Base-by-base conservation (phyloP, 2,888 invertebrate species). In the Mythimna impura region DNA sequence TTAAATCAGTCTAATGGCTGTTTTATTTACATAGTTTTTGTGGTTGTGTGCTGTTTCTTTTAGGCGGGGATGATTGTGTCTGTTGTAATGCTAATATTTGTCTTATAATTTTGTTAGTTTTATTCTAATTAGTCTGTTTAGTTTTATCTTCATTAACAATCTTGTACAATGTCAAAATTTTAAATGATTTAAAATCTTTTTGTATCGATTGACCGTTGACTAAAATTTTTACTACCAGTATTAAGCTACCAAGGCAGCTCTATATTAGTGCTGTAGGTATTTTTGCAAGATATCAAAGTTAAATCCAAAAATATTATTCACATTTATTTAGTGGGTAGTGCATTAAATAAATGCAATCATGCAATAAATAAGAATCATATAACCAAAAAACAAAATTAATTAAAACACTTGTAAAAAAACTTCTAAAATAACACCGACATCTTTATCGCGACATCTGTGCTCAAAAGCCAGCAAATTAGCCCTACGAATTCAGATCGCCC, bases 401-500 rank as follows among this genome's bases (percentile, higher is more conserved):
- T 58, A 72, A 80, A 72, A 65, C 9, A 20, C 14, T 52, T 12
- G 25, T 47, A 66, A 69, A 79, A 67, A 63, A 52, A 66, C 61
- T 47, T 58, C 3, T 10, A 71, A 78, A 83, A 86, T 85, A 85
- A 89, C 87, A 87, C 63, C 76, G 89, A 91, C 89, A 90, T 90
- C 89, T 91, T 89, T 89, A 93, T 91, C 90, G 86, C 84, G 89
- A 91, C 95, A 95, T 95, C 93, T 95, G 95, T 90, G 91, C 86
- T 89, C 84, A 87, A 90, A 93, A 91, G 78, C 89, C 89, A 91
- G 91, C 93, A 94, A 95, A 96, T 96, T 95, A 93, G 92, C 90
- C 81, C 84, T 82, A 87, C 92, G 90, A 91, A 83, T 87, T 84
- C 84, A 89, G 89, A 93, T 93, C 92, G 89, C 86, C 90, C 90